phyloP scores from a whole-genome alignment of 2,888 invertebrate genomes.

The Drosophila borborema region DNA sequence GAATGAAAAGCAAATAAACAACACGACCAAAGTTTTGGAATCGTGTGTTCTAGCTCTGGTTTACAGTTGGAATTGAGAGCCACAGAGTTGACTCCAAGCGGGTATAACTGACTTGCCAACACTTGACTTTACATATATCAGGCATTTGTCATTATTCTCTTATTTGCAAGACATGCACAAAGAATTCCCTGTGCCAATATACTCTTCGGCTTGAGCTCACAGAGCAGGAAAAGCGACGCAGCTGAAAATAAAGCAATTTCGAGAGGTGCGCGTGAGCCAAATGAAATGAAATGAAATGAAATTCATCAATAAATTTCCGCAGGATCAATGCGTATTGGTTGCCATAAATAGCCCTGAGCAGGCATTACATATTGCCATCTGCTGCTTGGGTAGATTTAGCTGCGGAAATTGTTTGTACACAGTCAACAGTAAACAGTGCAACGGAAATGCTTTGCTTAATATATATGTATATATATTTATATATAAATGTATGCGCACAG shows the following conservation, averaged over 20 bases:
- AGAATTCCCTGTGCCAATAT: background rate
- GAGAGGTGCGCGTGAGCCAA: conserved; percentile 50
- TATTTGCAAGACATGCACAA: background rate
- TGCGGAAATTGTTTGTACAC: conserved; percentile 70
- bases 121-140: background rate
- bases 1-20: conserved; percentile 57
- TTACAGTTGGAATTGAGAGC: conserved; percentile 36
- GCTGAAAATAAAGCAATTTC: conserved; percentile 69
- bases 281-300: conserved; percentile 66
- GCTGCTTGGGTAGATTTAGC: conserved; percentile 48
- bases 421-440: conserved; percentile 56
- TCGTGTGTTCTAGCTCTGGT: conserved; percentile 54
- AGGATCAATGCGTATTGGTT: conserved; percentile 50
- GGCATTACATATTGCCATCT: conserved; percentile 41
- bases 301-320: conserved; percentile 76
- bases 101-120: background rate
- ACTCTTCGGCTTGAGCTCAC: background rate
- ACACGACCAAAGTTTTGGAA: conserved; percentile 52
- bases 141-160: no score
- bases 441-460: conserved; percentile 68
- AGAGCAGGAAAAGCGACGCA: conserved; percentile 19
- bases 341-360: conserved; percentile 61
- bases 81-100: background rate
- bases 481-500: background rate
- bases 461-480: conserved; percentile 5